Base-by-base conservation (phyloP, 2,113 vertebrate genomes). In the Gopherus evgoodei region DNA sequence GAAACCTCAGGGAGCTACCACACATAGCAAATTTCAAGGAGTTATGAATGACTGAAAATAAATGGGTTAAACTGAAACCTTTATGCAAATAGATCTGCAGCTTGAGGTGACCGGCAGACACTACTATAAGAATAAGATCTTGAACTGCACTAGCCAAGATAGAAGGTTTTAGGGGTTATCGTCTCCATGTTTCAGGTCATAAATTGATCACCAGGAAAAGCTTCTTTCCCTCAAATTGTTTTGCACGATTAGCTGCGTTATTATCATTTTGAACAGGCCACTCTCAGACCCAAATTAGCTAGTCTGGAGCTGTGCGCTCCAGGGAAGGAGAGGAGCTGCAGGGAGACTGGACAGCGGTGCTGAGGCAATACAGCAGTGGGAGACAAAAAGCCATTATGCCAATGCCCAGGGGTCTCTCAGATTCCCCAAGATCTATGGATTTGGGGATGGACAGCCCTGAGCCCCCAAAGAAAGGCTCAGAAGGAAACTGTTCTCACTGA, bases 71-170 rank as follows among this genome's bases (percentile, higher is more conserved):
- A 92, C 44, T 52, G 78, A n/a, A 89, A 81, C 69, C 16, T 94
- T 50, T 91, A 12, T 72, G 52, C 0, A 88, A 75, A 76, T 38
- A 5, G 81, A 88, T 35, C 81, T 76, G 79, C 0, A 90, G 31
- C 8, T 86, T 16, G 83, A 29, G 52, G 35, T 65, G 78, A 53
- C 75, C 38, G 78, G 76, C 16, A 90, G 27, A 59, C 25, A 88
- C 29, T 81, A 80, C 75, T 57, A 38, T 14, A 93, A 82, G 31
- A 1, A 2, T 54, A 88, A 80, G 24, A 82, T 2, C 89, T 82
- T 86, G 56, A 53, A 93, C 91, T 82, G 91, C 42, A 93, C 25
- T 94, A 12, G n/a, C 49, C n/a, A 81, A 35, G 87, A 85, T 52
- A 90, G 52, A 82, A 93, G 93, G 76, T 35, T 75, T 47, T 49